Evolutionary conservation across 2,888 invertebrate species (phyloP).

Genomic region (Litoditis marina): DNA sequence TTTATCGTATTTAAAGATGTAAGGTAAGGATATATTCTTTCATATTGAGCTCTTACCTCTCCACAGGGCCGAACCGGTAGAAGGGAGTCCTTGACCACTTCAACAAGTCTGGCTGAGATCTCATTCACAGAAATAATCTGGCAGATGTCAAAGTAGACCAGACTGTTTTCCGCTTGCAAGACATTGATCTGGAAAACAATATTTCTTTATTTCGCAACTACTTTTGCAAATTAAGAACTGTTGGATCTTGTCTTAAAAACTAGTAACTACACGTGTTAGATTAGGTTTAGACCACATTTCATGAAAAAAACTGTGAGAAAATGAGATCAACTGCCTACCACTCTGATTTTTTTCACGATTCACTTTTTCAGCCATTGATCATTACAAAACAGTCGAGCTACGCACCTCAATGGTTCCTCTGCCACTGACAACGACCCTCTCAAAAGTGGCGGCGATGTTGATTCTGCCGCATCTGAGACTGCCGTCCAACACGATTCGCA

Average conservation of each 20-base stretch:
- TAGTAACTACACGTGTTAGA: too few species aligned
- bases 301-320: not conserved
- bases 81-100: constrained; percentile 32
- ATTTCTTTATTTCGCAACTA: not conserved
- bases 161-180: constrained; percentile 11
- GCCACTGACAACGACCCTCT: constrained; percentile 5
- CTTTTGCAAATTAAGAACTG: too few species aligned
- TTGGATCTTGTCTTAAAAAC: not conserved
- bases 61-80: constrained; percentile 24
- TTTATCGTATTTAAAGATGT: too few species aligned
- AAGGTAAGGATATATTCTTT: too few species aligned
- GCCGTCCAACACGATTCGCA: constrained; percentile 11
- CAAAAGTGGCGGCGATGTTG: not conserved
- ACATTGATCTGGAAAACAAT: constrained; percentile 7
- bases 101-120: constrained; percentile 19
- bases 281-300: not conserved
- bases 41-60: constrained; percentile 6
- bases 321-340: too few species aligned
- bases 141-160: constrained; percentile 30
- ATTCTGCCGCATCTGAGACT: constrained; percentile 13
- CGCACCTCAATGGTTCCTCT: constrained; percentile 14
- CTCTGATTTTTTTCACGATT: not conserved
- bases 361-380: not conserved
- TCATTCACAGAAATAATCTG: constrained; percentile 23
- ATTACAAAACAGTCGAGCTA: not conserved